Conservation (phyloP, 2,797 vertebrate genomes). For the Platyrinchus mystaceus region DNA sequence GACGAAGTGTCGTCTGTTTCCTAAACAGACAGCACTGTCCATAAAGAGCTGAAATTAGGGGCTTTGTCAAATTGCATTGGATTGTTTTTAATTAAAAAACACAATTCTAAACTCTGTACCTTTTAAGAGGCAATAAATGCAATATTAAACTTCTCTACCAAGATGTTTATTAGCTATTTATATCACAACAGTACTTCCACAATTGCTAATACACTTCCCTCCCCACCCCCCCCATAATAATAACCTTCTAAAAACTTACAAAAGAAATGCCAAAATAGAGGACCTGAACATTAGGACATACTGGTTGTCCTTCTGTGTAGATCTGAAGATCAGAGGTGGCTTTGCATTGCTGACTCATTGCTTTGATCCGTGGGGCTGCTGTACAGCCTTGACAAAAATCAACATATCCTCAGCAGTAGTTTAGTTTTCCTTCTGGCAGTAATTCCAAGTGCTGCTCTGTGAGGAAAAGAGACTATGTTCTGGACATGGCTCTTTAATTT, state of each 20-base stretch:
- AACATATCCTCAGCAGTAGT: not conserved
- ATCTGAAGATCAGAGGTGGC: not conserved
- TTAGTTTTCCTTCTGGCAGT: not conserved
- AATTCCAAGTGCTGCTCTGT: not conserved
- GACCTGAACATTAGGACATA: not conserved
- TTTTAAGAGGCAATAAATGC: not conserved
- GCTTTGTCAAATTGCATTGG: not conserved
- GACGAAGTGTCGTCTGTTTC: not conserved
- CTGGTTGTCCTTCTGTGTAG: not conserved
- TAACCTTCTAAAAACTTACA: not conserved
- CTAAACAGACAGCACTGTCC: not conserved
- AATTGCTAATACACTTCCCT: not conserved
- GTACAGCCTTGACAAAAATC: not conserved
- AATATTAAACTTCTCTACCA: not conserved
- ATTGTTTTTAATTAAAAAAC: constrained; percentile 31
- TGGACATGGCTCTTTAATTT: not conserved
- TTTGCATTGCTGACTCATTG: not conserved
- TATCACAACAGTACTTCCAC: not conserved
- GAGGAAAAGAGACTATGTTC: not conserved
- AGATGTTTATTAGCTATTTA: not conserved
- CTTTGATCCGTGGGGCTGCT: not conserved
- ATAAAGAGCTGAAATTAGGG: not conserved
- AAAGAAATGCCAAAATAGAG: not conserved
- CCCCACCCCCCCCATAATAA: not conserved
- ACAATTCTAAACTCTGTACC: not conserved